Base-by-base conservation (phyloP, 2,113 vertebrate genomes). In the Picathartes gymnocephalus region DNA sequence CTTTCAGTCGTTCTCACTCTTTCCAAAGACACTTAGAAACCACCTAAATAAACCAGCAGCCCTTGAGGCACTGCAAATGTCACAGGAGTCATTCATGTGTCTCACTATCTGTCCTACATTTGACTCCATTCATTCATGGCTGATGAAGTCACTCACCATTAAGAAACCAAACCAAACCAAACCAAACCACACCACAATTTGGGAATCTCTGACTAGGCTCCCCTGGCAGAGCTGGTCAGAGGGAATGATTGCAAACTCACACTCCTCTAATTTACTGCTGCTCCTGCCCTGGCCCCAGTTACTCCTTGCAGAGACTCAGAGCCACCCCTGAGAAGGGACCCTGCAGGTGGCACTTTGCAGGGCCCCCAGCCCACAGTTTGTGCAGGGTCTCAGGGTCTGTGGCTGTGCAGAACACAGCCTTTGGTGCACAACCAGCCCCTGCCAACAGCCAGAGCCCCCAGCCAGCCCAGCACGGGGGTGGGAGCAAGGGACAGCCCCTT, bases 61-160 rank as follows among this genome's bases (percentile, higher is more conserved):
- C 44, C 95, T 62, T 42, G 79, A 97, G 96, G 94, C 95, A 92
- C 0, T 95, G 95, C 90, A 97, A 97, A 97, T 97, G 93, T 92
- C 94, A 94, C 53, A 95, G 79, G 95, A 97, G 93, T 95, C 95
- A 97, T 97, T 96, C 97, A 90, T 95, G 90, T 87, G 95, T 88
- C 95, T 95, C 95, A 81, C 90, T 94, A 62, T 93, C 79, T 89
- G 96, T 97, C 93, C 96, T 96, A 51, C 89, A 64, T 95, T 95
- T 88, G 84, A 93, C 96, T 97, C 20, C 15, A 80, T 78, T 97
- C 96, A 96, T 97, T 96, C 96, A 97, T 0, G 17, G 86, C 81
- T 93, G 95, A 92, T 97, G 96, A 97, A 96, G 93, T 97, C 93
- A 97, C 85, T 87, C 93, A 93, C 87, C 96, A 93, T 95, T 93